Base-by-base conservation (phyloP, 2,113 vertebrate species). In the Tragelaphus scriptus region DNA sequence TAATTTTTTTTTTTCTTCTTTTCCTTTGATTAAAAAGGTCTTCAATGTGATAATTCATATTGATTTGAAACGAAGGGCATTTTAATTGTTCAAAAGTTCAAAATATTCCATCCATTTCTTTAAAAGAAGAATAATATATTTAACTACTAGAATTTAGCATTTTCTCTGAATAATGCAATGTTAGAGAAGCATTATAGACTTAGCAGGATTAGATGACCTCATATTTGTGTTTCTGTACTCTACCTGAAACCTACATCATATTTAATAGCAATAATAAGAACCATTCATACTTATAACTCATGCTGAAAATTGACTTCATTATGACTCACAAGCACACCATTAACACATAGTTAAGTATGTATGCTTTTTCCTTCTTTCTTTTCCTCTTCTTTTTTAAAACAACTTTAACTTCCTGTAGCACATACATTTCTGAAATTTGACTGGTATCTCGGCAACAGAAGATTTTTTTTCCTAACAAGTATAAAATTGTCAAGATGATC, bases 331-430 rank as follows among this genome's bases (percentile, higher is more conserved):
- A 77, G 36, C 59, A 96, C 25, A 68, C 16, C 55, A 58, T 97
- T 95, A 97, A 96, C 88, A 97, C 92, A 12, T 94, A 97, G 49
- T 96, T 96, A 96, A 96, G 28, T 81, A 47, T 65, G 59, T 53
- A 49, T 77, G n/a, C 7, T 55, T 90, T 85, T 95, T 28, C 58
- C 14, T 53, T 30, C n/a, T 65, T 81, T 75, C 30, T 55, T 26
- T 40, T 56, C 51, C 81, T 84, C 23, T 75, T 36, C 36, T 40
- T 55, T 58, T 75, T 93, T 93, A 63, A 84, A 96, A 91, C 25
- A 95, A 86, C 85, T 97, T 97, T 90, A 96, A 92, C 61, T 81
- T 95, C 84, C 90, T 53, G 32, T 40, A 68, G 25, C 30, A 80
- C 63, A 96, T 51, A 32, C 32, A 80, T 94, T 85, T 85, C 91